Conservation (phyloP, 2,797 vertebrate species). For the Lagorchestes hirsutus region DNA sequence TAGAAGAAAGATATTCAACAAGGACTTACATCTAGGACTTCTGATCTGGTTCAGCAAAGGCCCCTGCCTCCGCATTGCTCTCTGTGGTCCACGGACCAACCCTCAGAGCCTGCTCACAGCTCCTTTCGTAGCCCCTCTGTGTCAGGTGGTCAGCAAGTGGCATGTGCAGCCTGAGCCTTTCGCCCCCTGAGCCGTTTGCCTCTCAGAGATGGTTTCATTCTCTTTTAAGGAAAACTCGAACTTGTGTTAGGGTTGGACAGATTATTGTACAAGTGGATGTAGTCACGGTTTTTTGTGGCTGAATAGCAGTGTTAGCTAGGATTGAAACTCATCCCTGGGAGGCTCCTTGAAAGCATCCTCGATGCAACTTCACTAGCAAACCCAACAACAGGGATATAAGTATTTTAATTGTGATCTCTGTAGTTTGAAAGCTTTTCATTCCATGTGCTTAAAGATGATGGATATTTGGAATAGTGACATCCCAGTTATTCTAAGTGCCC, state of each 20-base stretch:
- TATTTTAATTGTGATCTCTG: background rate
- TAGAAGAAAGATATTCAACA: background rate
- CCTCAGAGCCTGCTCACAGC: background rate
- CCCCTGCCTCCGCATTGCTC: background rate
- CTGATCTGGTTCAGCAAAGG: background rate
- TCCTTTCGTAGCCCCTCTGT: background rate
- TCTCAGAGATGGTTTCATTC: background rate
- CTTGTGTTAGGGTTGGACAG: background rate
- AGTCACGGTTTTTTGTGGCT: background rate
- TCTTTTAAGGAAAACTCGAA: background rate
- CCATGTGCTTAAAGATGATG: background rate
- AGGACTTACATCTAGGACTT: background rate
- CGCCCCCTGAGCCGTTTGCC: rapidly evolving
- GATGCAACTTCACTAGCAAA: background rate
- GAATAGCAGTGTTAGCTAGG: background rate
- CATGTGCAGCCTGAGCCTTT: background rate
- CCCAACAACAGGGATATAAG: background rate
- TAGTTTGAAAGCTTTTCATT: background rate
- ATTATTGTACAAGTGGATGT: background rate
- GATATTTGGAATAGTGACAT: background rate
- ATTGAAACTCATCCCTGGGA: background rate
- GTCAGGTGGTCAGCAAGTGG: background rate
- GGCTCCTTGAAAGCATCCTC: background rate
- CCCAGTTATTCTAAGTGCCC: background rate
- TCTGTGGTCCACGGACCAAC: background rate